Percentiles rank a stretch among this genome's conserved stretches.
Evolutionary conservation across 2,888 invertebrate species (phyloP).

Genomic region (Mongoloraphidia duomilia): DNA sequence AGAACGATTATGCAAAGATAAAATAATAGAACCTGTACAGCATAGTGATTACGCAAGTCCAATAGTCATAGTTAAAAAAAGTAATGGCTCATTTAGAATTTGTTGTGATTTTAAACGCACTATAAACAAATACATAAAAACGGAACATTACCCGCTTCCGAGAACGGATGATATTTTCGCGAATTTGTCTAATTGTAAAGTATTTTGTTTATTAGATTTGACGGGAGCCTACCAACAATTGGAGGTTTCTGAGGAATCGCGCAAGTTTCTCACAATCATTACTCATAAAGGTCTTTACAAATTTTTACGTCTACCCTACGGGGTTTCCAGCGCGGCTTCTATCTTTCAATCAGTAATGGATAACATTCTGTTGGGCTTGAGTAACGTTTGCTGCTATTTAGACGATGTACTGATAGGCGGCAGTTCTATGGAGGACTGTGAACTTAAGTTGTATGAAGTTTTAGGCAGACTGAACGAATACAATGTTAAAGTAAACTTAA

Average conservation of each 20-base stretch:
- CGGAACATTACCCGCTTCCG: slow-evolving; percentile 11
- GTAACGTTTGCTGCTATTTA: slow-evolving; percentile 12
- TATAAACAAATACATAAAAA: slow-evolving; percentile 7
- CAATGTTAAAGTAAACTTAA: slow-evolving; percentile 12
- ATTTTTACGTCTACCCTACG: slow-evolving; percentile 18
- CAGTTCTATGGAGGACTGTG: slow-evolving; percentile 8
- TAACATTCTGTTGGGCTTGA: slow-evolving; percentile 14
- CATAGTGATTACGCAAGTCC: no score
- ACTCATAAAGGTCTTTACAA: slow-evolving; percentile 18
- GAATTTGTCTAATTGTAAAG: slow-evolving; percentile 11
- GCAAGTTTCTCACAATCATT: slow-evolving; percentile 16
- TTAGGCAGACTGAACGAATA: slow-evolving; percentile 10
- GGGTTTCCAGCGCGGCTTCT: slow-evolving; percentile 19
- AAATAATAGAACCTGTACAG: no score
- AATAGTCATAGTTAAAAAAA: no score
- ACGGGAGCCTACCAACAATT: slow-evolving; percentile 18
- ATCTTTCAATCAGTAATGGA: slow-evolving; percentile 22
- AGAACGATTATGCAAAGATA: no score
- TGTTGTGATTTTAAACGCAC: no score
- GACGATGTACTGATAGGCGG: slow-evolving; percentile 15
- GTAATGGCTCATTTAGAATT: no score
- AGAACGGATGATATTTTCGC: slow-evolving; percentile 10
- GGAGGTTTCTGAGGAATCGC: slow-evolving; percentile 12
- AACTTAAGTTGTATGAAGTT: slow-evolving; percentile 7
- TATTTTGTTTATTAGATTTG: no score